Evolutionary conservation across 1,140 invertebrate species (phyloP).

Genomic region (Drosophila paulistorum): DNA sequence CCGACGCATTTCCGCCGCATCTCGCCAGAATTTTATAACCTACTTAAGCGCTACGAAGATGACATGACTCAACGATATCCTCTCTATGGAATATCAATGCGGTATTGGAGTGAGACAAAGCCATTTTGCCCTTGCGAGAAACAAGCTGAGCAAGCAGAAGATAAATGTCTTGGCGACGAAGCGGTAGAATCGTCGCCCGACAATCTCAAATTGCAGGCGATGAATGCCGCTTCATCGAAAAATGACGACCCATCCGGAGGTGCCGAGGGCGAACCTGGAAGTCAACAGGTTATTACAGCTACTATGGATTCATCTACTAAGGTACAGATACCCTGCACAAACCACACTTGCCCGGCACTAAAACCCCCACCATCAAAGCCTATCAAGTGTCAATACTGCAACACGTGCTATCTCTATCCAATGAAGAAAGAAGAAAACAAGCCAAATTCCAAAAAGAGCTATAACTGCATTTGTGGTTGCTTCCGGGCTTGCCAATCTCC

Average conservation of each 20-base stretch:
- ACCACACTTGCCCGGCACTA: not conserved
- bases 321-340: not conserved
- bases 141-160: too few relatives aligned
- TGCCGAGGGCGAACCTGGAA: not conserved
- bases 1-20: slow-evolving; percentile 58
- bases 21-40: slow-evolving; percentile 63
- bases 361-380: not conserved
- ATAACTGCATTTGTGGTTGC: not conserved
- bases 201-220: not conserved
- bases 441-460: not conserved
- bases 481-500: not conserved
- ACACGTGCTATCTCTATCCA: not conserved
- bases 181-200: not conserved
- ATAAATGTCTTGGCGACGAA: slow-evolving; percentile 39
- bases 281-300: not conserved
- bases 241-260: not conserved
- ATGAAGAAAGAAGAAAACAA: not conserved
- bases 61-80: slow-evolving; percentile 52
- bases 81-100: slow-evolving; percentile 54
- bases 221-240: not conserved
- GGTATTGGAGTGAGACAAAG: slow-evolving; percentile 11
- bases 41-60: slow-evolving; percentile 63
- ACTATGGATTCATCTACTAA: not conserved
- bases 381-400: not conserved
- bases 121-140: slow-evolving; percentile 29